These are phyloP conservation scores for Sander vitreus DNA, from an alignment of 2,113 vertebrate genomes.

Conservation along the genomic window DNA sequence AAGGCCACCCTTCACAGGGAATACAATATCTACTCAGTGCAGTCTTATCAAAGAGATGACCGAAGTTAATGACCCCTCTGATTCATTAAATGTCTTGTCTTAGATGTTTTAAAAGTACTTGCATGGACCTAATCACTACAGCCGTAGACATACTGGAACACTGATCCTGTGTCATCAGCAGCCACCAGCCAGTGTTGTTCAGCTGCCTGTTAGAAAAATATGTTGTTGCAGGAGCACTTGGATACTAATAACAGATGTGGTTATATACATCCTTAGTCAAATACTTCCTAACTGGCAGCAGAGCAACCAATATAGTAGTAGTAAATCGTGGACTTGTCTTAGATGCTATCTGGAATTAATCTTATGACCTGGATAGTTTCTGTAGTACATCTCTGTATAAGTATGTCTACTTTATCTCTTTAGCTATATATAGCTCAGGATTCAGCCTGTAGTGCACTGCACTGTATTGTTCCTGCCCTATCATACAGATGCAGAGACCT, in stretches of 20 bases:
- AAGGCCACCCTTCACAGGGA: not conserved
- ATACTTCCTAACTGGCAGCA: not conserved
- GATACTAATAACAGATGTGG: not conserved
- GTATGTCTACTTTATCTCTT: constrained; percentile 7
- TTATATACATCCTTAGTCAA: not conserved
- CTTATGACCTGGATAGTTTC: not conserved
- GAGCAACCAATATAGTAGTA: not conserved
- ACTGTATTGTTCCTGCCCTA: constrained; percentile 27
- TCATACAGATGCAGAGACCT: constrained; percentile 34
- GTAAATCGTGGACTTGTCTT: not conserved
- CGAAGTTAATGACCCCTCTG: constrained; percentile 4
- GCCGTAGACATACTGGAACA: not conserved
- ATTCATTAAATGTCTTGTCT: not conserved
- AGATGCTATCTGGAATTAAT: not conserved
- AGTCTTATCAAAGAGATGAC: constrained; percentile 1
- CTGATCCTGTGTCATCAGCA: not conserved
- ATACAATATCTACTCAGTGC: constrained; percentile 11
- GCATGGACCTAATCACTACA: not conserved
- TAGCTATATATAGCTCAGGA: constrained; percentile 12
- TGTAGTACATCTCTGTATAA: not conserved
- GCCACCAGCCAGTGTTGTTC: not conserved
- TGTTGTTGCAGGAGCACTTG: not conserved
- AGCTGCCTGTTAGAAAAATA: not conserved
- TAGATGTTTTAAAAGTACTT: not conserved
- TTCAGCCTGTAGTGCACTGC: not conserved